These are phyloP conservation scores for Bos javanicus DNA, from an alignment of 2,113 vertebrate genomes.

Conservation along the genomic window DNA sequence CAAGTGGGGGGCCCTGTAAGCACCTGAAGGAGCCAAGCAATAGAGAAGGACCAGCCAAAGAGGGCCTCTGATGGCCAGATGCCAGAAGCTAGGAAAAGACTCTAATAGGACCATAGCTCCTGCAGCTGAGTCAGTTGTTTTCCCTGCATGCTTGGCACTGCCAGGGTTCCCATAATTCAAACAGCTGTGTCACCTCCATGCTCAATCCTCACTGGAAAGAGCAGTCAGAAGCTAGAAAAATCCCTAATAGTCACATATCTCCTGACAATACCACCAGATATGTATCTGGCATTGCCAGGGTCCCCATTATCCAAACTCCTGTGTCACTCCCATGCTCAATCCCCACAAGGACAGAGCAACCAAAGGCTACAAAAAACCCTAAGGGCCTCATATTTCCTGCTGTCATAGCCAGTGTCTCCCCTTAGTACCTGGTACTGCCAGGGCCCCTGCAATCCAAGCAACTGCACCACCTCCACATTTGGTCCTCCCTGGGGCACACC, in stretches of 20 bases:
- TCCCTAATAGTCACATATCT: not conserved
- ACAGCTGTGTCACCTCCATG: not conserved
- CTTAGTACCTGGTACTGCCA: not conserved
- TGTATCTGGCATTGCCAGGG: not conserved
- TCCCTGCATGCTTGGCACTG: not conserved
- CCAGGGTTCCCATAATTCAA: not conserved
- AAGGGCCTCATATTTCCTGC: not conserved
- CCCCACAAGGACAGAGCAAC: not conserved
- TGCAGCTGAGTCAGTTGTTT: not conserved
- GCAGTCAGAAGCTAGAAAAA: not conserved
- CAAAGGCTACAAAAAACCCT: not conserved
- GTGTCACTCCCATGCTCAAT: not conserved
- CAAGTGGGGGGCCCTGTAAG: not conserved
- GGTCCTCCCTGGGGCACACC: not conserved
- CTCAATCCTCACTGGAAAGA: not conserved
- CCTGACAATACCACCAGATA: not conserved
- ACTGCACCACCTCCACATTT: not conserved
- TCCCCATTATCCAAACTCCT: not conserved
- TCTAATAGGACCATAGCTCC: not conserved
- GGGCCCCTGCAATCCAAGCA: not conserved
- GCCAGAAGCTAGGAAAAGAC: not conserved
- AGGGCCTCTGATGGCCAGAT: not conserved
- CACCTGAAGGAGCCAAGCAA: not conserved
- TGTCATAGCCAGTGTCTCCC: accelerated
- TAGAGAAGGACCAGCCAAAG: not conserved